phyloP scores from a whole-genome alignment of 2,113 vertebrate species.

The Melanerpes aurifrons region DNA sequence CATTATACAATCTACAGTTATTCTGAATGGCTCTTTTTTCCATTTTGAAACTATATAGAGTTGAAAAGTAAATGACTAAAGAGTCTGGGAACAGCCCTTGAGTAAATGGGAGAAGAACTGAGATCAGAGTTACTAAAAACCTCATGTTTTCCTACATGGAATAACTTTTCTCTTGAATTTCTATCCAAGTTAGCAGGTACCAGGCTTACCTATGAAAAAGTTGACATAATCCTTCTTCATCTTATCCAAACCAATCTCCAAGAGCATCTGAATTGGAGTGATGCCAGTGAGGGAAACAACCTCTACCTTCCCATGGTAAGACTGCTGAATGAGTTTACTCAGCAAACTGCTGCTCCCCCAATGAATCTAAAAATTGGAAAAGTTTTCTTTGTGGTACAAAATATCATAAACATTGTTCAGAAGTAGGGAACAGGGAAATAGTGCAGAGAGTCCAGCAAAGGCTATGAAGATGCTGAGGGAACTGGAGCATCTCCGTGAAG shows the following conservation, averaged over 20 bases:
- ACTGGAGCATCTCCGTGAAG: too few species aligned
- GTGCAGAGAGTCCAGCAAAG: too few species aligned
- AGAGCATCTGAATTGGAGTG: constrained; percentile 87
- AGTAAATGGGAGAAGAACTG: background rate
- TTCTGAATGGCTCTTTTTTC: background rate
- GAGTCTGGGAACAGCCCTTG: background rate
- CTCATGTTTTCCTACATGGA: background rate
- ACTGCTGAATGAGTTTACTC: constrained; percentile 90
- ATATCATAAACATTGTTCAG: background rate
- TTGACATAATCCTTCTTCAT: constrained; percentile 95
- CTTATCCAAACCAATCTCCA: constrained; percentile 95
- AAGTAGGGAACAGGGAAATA: background rate
- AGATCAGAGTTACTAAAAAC: background rate
- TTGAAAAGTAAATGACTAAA: background rate
- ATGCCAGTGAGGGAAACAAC: constrained; percentile 81
- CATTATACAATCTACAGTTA: rapidly evolving
- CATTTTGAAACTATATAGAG: background rate
- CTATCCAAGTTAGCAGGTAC: background rate
- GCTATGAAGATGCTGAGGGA: too few species aligned
- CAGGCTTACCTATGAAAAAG: constrained; percentile 89
- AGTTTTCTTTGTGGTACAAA: background rate
- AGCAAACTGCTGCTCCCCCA: constrained; percentile 89
- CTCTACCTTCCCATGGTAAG: constrained; percentile 85
- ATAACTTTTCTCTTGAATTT: background rate
- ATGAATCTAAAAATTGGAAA: constrained; percentile 82